A percentile compares a stretch with the other conserved stretches of the same genome.
Conservation (phyloP, 2,113 vertebrate genomes). For the Hippocampus guttulatus region DNA sequence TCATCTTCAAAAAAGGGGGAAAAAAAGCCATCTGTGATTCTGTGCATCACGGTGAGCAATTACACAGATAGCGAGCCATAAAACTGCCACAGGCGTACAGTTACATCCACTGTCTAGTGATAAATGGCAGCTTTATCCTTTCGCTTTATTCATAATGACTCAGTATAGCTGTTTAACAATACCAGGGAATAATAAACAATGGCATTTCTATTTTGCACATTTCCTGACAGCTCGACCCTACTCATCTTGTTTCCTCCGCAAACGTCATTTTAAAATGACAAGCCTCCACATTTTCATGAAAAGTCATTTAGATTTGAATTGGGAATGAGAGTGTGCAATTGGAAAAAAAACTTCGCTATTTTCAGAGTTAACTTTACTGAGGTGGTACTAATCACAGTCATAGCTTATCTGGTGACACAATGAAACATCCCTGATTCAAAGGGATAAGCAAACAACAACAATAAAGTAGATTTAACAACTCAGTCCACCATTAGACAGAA, state of each 20-base stretch:
- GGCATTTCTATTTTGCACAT: background rate
- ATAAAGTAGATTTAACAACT: background rate
- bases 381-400: background rate
- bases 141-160: conserved; percentile 14
- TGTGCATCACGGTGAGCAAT: conserved; percentile 55
- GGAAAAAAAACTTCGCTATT: background rate
- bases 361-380: background rate
- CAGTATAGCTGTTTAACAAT: background rate
- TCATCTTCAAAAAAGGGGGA: conserved; percentile 38
- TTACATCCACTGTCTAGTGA: conserved; percentile 43
- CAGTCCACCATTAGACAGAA: conserved; percentile 10
- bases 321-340: background rate
- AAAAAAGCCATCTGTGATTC: conserved; percentile 13
- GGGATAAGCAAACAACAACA: background rate
- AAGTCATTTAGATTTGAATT: background rate
- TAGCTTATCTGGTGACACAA: background rate
- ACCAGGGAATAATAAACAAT: background rate
- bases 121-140: conserved; percentile 36
- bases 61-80: conserved; percentile 51
- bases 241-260: background rate
- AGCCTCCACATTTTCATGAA: background rate
- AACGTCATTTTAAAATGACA: background rate
- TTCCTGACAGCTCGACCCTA: background rate
- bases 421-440: background rate
- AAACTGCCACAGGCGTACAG: conserved; percentile 44